Base-by-base conservation (phyloP, 2,888 invertebrate genomes). In the Dynastes grantii region DNA sequence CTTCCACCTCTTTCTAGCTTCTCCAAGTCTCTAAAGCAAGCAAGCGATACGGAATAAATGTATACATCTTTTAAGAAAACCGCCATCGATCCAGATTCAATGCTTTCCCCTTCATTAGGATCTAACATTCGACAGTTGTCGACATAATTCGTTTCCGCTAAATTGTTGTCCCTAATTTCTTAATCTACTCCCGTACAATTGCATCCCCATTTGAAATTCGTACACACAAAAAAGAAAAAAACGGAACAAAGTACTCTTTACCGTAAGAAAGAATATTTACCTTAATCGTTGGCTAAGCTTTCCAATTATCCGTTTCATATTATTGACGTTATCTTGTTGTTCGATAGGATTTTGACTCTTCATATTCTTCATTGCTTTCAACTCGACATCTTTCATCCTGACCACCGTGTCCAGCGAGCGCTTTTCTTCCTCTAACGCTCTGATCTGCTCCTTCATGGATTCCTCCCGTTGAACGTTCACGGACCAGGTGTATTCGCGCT, bases 241-340 rank as follows among this genome's bases (percentile, higher is more conserved):
- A 22, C 22, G 22, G 22, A 22, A 22, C 22, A 22, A 22, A 22
- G 22, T 16, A 16, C 13, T n/a, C 4, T 16, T 55, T 5, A 37
- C 32, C 32, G 4, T 37, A 4, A 37, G 55, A 55, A 4, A 37
- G 55, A 55, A 13, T 11, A 37, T 40, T 78, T 77, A 82, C 84
- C 84, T 83, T 51, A 85, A 80, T 78, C 82, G 82, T 75, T 83
- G 85, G 78, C 85, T 85, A 61, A 84, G 81, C 83, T 87, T 87
- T 5, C 85, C 80, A 51, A 87, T 84, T 63, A 87, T 86, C 76
- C 85, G 85, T 80, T 84, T 86, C 78, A 86, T 81, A 27, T 83
- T 80, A 1, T 70, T 82, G 76, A 82, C 80, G 76, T 84, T 84
- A 67, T 83, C 83, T 27, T 80, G 80, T 27, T 81, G 29, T 49